Evolutionary conservation across 2,797 vertebrate species (phyloP), one percentile per base, ranked within the genome.

Genomic region (Sitta carolinensis): DNA sequence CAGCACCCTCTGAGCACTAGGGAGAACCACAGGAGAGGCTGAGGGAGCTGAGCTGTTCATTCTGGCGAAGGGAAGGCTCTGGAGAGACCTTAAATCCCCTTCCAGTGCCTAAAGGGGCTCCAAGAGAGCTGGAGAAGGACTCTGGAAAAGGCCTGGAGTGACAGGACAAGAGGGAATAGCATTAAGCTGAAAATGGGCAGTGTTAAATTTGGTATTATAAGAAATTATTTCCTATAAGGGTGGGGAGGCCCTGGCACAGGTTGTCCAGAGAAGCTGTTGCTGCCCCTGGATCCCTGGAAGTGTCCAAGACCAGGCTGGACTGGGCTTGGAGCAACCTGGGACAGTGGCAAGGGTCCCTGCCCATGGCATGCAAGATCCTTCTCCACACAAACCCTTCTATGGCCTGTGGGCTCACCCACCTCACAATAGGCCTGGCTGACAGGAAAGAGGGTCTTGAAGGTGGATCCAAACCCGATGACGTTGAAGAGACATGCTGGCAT

Each of bases 401-500:
- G 45, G 36, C 11, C 40, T 66, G 45, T 23, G 26, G 47, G 40
- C 5, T 73, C 61, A 80, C 92, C 85, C 98, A 99, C 99, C 99
- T 99, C 99, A 42, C 97, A 98, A 16, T 99, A 99, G 92, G 81
- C 96, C 96, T 98, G 98, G 87, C 99, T 99, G 97, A 97, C 98
- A 67, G 98, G 97, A 86, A 99, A 99, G 21, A 99, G 96, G 3
- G 98, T 97, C 96, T 98, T 99, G 96, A 99, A 99, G 2, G 98
- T 98, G 8, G 99, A 99, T 81, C 99, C 99, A 22, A 99, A 99
- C 34, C 98, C 98, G 8, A 99, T 83, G 87, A 99, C 20, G 21
- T 99, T 99, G 98, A 99, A 99, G 63, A 99, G 97, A 93, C 99
- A 99, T 0, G 97, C 95, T 11, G 99, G 99, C 94, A 98, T 97